Evolutionary conservation across 2,113 vertebrate species (phyloP), one percentile per base, ranked within the genome.

Genomic region (Proterorhinus semilunaris): DNA sequence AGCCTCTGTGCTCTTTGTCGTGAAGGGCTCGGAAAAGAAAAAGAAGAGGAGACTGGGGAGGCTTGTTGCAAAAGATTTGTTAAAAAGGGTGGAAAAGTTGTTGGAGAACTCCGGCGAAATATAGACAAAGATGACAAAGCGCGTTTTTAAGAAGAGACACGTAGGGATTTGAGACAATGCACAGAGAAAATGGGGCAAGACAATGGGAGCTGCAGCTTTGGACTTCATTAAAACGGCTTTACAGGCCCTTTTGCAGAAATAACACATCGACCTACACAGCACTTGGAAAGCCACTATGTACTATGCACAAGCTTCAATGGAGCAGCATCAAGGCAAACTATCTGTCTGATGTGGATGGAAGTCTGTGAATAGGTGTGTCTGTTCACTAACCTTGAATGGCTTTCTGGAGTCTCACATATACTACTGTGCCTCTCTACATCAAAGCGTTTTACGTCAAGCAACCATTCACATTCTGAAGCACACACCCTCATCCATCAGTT

Each of bases 1-100:
- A 85, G 68, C 58, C 46, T 2, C 57, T 3, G 50, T 66, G 68
- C 68, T 78, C 69, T 75, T 83, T 78, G 77, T 81, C 47, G 65
- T 13, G 50, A 79, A 65, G 69, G 65, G 84, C 47, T 72, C 46
- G 42, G 52, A 62, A 63, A 51, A 51, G 13, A 53, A 17, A 8
- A 17, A 12, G 67, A 63, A 73, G 75, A 21, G 51, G 53, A 53
- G 52, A 27, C 66, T 75, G 36, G 71, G 27, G 61, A 70, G 66
- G 66, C 17, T 55, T 62, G 49, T 57, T 27, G 64, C 67, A 52
- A 43, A 66, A 11, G 10, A 12, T 65, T 45, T 17, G 48, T 71
- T 63, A 65, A 73, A 74, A 67, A 16, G 48, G 21, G 48, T 59
- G 71, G 17, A 73, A 62, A 79, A 75, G 70, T 72, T 69, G 44